A percentile compares a stretch with the other conserved stretches of the same genome.
phyloP scores from a whole-genome alignment of 2,888 invertebrate genomes.

The Limenitis camilla region DNA sequence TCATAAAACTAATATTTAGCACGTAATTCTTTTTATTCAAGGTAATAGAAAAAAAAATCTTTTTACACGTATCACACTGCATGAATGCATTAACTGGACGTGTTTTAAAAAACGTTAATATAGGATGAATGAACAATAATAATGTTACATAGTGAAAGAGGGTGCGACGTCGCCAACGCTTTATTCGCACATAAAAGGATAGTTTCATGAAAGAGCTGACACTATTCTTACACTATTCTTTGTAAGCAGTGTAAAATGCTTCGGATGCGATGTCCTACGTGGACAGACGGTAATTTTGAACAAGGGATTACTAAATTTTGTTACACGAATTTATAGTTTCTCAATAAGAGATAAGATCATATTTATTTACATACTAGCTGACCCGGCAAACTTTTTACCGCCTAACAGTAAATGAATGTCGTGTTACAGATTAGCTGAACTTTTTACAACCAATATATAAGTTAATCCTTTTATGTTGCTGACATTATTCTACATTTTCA shows the following conservation, averaged over 20 bases:
- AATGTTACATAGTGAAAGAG: conserved; percentile 30
- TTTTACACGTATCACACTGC: background rate
- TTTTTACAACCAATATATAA: too few species aligned
- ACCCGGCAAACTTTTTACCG: too few species aligned
- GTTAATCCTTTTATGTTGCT: too few species aligned
- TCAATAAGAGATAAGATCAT: too few species aligned
- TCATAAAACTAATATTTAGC: background rate
- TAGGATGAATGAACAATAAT: conserved; percentile 40
- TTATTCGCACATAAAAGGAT: conserved; percentile 25
- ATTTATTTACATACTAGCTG: too few species aligned
- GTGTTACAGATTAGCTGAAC: too few species aligned
- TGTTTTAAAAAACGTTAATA: conserved; percentile 35
- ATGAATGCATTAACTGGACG: background rate
- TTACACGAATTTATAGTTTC: too few species aligned
- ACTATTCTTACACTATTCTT: conserved; percentile 4
- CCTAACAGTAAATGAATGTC: too few species aligned
- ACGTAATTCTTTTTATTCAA: background rate
- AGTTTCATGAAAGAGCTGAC: conserved; percentile 17
- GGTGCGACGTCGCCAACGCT: conserved; percentile 23
- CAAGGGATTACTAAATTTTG: too few species aligned
- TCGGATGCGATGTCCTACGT: conserved; percentile 15
- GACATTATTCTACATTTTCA: too few species aligned
- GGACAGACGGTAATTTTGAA: background rate
- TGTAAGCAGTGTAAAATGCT: conserved; percentile 10
- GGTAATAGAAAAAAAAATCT: background rate